These are phyloP conservation scores for Limnothrissa miodon DNA, from an alignment of 2,113 vertebrate genomes.

Conservation along the genomic window DNA sequence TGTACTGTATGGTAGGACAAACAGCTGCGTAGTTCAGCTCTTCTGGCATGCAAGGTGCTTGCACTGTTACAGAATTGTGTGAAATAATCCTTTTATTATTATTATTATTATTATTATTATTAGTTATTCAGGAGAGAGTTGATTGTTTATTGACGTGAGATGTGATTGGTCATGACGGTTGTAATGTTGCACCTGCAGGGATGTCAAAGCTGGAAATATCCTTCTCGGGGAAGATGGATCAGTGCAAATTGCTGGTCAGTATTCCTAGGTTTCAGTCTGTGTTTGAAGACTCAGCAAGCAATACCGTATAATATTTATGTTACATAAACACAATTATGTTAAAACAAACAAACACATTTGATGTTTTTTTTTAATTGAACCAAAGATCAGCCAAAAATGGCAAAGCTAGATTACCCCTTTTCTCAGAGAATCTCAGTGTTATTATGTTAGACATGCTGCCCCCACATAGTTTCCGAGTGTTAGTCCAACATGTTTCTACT, in stretches of 20 bases:
- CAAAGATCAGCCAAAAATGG: too few species aligned
- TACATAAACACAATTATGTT: too few species aligned
- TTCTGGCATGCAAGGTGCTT: background rate
- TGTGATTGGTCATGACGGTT: background rate
- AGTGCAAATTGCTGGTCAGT: slow-evolving; percentile 92
- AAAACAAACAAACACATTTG: too few species aligned
- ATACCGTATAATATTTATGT: too few species aligned
- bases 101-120: too few species aligned
- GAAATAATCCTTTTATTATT: background rate
- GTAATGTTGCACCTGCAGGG: slow-evolving; percentile 70
- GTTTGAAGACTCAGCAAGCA: background rate
- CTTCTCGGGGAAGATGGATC: slow-evolving; percentile 94
- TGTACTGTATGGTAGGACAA: background rate
- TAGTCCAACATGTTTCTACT: background rate
- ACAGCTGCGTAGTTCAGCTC: background rate
- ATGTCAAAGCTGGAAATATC: slow-evolving; percentile 97
- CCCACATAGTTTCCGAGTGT: background rate
- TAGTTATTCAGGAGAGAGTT: background rate
- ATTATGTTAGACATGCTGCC: too few species aligned
- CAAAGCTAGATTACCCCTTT: too few species aligned
- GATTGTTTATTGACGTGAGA: background rate
- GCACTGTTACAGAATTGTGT: background rate
- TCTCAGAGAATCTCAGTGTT: too few species aligned
- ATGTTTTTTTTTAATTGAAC: too few species aligned
- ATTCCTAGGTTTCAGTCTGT: background rate